Evolutionary conservation across 1,140 invertebrate genomes (phyloP), one percentile per base, ranked within the genome.

Genomic region (Hirudo medicinalis): DNA sequence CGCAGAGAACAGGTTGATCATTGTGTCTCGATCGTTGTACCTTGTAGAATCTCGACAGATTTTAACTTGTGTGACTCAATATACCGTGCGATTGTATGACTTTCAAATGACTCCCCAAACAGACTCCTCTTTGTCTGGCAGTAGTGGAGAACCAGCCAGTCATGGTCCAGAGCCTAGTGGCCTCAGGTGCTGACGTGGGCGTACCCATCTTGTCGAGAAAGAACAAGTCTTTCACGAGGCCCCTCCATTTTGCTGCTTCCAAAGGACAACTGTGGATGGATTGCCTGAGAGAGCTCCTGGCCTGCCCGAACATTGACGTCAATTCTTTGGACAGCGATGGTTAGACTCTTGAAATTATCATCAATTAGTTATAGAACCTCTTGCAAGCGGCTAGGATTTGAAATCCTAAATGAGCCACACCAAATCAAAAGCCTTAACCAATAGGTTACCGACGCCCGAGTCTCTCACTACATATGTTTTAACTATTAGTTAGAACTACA

Each of bases 231-330:
- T 49, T 68, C 20, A 36, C 29, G 20, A 29, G 40, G 67, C 69
- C 69, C 2, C 69, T 70, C 4, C 69, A 70, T 54, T 53, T 70
- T 25, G 69, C 69, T 4, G 29, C 69, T 13, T 27, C 32, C n/a
- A 43, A 49, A 53, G 69, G 69, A 3, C 3, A 54, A 6, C 17
- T 54, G 36, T 70, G 69, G 69, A 49, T 49, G 29, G 22, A 70
- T 25, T 49, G 32, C 22, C 69, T 70, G 3, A 70, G 29, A 49
- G 22, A 70, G 53, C 69, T 70, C 3, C 36, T 70, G 32, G 49
- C 32, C 2, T 8, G 32, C 9, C n/a, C 15, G 0, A 27, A n/a
- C 15, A 53, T 54, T 22, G 69, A 70, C 25, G 32, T 70, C 29
- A 49, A 70, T 22, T 29, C 69, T 20, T 20, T 54, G 13, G 53